A percentile compares a stretch with the other conserved stretches of the same genome.
phyloP scores from a whole-genome alignment of 1,140 invertebrate genomes.

The Chlorops oryzae region DNA sequence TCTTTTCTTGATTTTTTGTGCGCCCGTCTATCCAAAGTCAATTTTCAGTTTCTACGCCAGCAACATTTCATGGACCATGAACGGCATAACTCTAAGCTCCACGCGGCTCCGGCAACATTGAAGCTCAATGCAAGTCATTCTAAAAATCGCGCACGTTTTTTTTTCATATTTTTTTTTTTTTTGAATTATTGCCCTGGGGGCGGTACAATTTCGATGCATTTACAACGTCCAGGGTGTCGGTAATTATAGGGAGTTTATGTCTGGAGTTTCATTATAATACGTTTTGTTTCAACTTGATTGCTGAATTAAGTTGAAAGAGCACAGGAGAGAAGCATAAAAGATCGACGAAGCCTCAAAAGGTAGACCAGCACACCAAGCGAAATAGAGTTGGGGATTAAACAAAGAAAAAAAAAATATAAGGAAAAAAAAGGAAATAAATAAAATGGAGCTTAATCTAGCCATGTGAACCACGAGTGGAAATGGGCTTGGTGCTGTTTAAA shows the following conservation, averaged over 20 bases:
- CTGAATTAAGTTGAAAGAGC: slow-evolving; percentile 20
- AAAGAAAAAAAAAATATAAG: no score
- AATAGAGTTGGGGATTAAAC: no score
- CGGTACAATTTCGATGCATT: slow-evolving; percentile 46
- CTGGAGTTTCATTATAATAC: slow-evolving; percentile 34
- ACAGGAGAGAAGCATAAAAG: no score
- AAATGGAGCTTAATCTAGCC: no score
- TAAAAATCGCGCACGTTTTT: slow-evolving; percentile 15
- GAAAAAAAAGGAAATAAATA: no score
- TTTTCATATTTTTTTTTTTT: not conserved
- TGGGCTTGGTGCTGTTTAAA: no score
- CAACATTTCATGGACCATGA: not conserved
- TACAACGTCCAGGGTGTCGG: slow-evolving; percentile 46
- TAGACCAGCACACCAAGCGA: no score
- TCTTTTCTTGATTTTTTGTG: no score
- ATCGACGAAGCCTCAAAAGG: no score
- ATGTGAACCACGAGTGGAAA: no score
- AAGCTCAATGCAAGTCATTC: not conserved
- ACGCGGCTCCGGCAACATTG: not conserved
- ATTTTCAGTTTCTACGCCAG: not conserved
- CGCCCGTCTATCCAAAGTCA: not conserved
- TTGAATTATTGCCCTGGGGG: slow-evolving; percentile 31
- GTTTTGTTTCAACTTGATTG: slow-evolving; percentile 16
- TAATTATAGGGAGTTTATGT: slow-evolving; percentile 48
- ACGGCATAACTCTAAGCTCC: not conserved